Conservation (phyloP, 2,113 vertebrate species). For the Brachyhypopomus gauderio region DNA sequence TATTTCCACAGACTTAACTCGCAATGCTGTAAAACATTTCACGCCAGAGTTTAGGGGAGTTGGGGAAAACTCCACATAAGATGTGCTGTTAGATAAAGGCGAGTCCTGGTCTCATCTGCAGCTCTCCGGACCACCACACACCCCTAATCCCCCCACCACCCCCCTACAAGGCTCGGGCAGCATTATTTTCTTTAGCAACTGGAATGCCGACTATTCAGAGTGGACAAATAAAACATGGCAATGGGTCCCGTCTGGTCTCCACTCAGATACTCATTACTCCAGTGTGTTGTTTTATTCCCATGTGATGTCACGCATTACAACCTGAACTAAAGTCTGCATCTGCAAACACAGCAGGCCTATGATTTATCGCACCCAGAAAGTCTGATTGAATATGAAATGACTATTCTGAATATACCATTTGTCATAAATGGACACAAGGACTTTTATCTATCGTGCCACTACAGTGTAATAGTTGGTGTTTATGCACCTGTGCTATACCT, state of each 20-base stretch:
- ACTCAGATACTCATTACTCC: constrained; percentile 49
- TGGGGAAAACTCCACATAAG: constrained; percentile 27
- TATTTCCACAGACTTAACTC: constrained; percentile 9
- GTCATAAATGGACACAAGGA: not conserved
- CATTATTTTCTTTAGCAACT: constrained; percentile 54
- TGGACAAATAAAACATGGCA: constrained; percentile 58
- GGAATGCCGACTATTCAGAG: constrained; percentile 53
- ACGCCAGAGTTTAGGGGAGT: not conserved
- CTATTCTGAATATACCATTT: not conserved
- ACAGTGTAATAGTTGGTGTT: not conserved
- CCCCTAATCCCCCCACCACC: constrained; percentile 1
- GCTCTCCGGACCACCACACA: not conserved
- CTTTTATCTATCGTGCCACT: not conserved
- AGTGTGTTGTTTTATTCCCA: constrained; percentile 39
- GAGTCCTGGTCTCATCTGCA: constrained; percentile 24
- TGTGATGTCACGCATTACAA: constrained; percentile 24
- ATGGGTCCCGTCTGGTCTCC: constrained; percentile 49
- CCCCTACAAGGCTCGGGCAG: constrained; percentile 44
- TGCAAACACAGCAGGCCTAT: not conserved
- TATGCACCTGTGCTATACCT: constrained; percentile 11
- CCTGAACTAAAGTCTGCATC: not conserved
- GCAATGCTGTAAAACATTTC: constrained; percentile 5
- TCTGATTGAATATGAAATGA: not conserved
- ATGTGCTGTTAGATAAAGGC: constrained; percentile 36
- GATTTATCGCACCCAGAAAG: not conserved